phyloP scores from a whole-genome alignment of 2,888 invertebrate species.

The Uloborus plumipes region DNA sequence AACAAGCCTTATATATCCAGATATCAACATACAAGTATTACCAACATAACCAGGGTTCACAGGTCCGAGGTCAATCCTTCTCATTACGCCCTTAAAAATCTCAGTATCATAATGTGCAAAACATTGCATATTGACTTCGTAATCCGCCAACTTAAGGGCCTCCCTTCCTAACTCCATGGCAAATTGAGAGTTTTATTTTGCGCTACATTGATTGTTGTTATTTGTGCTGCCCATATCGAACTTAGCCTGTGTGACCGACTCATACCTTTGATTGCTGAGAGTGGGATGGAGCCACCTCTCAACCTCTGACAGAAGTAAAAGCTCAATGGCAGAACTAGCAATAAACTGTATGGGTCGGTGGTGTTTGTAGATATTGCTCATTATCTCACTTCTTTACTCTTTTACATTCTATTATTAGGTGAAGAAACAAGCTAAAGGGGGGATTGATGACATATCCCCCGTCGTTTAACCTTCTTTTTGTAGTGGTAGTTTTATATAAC shows the following conservation, averaged over 20 bases:
- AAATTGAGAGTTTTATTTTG: no score
- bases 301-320: neutral
- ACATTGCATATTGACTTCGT: no score
- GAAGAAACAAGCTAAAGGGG: constrained; percentile 15
- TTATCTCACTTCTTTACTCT: constrained; percentile 46
- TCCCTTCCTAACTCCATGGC: no score
- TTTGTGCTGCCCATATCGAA: no score
- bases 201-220: no score
- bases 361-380: constrained; percentile 44
- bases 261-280: neutral
- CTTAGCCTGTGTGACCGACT: constrained; percentile 14
- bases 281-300: constrained; percentile 32
- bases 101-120: no score
- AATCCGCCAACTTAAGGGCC: no score
- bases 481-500: constrained; percentile 64
- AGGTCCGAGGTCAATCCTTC: no score
- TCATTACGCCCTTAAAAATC: no score
- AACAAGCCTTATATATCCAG: no score
- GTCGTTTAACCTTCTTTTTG: constrained; percentile 43
- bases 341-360: constrained; percentile 30
- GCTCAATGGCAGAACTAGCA: neutral
- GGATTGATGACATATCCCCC: constrained; percentile 28
- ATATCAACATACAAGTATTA: no score
- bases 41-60: no score
- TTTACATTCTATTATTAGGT: constrained; percentile 49